phyloP scores from a whole-genome alignment of 2,113 vertebrate species.

The Puntigrus tetrazona region DNA sequence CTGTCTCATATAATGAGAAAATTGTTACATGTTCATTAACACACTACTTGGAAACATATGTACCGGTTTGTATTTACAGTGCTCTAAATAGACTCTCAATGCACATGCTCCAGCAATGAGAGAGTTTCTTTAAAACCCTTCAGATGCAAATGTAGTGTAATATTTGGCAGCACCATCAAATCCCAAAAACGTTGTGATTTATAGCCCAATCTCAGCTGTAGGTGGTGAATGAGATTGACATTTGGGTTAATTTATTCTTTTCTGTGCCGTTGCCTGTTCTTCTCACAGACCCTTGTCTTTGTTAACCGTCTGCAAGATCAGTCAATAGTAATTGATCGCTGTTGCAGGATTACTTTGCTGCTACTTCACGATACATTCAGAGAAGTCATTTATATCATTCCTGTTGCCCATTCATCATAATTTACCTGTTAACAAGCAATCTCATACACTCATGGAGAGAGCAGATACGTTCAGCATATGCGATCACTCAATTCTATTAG shows the following conservation, averaged over 20 bases:
- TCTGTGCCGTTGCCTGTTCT: slow-evolving; percentile 3
- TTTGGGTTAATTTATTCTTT: slow-evolving; percentile 48
- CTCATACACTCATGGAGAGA: slow-evolving; percentile 47
- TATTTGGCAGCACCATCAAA: slow-evolving; percentile 33
- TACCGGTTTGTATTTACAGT: not conserved
- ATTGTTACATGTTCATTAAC: not conserved
- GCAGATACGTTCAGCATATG: slow-evolving; percentile 20
- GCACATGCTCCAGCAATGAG: not conserved
- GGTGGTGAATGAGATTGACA: slow-evolving; percentile 50
- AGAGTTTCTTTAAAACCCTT: not conserved
- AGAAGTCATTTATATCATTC: slow-evolving; percentile 65
- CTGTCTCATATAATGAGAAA: not conserved
- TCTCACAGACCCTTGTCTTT: slow-evolving; percentile 56
- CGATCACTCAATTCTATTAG: slow-evolving; percentile 24
- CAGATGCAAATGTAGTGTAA: slow-evolving; percentile 12
- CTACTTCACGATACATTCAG: slow-evolving; percentile 55
- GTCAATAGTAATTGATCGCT: slow-evolving; percentile 67
- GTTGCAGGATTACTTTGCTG: slow-evolving; percentile 63
- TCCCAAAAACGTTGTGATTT: slow-evolving; percentile 55
- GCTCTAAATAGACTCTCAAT: not conserved
- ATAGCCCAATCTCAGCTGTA: slow-evolving; percentile 47
- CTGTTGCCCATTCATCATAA: slow-evolving; percentile 66
- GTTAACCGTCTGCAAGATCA: slow-evolving; percentile 57
- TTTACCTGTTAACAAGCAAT: slow-evolving; percentile 62
- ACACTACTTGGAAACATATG: not conserved